Conservation (phyloP, 2,797 vertebrate species). For the Labroides dimidiatus region DNA sequence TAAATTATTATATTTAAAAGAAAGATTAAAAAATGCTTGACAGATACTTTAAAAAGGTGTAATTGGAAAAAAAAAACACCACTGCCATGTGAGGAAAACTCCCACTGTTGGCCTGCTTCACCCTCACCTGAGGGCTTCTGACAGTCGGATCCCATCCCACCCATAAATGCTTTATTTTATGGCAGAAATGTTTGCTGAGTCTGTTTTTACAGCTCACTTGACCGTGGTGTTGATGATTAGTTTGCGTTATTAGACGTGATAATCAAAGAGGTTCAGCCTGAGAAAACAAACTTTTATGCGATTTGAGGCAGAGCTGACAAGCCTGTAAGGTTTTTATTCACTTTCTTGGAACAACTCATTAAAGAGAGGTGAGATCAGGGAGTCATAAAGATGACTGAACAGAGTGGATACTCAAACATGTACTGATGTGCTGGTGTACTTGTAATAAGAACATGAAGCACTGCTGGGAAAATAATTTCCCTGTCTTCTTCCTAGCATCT, state of each 20-base stretch:
- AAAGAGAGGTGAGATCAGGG: slow-evolving; percentile 1
- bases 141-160: slow-evolving; percentile 24
- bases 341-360: slow-evolving; percentile 30
- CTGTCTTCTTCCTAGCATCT: no score
- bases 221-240: slow-evolving; percentile 15
- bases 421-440: neutral
- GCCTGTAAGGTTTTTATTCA: neutral
- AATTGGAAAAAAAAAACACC: no score
- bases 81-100: no score
- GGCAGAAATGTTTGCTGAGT: slow-evolving; percentile 61
- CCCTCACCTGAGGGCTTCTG: neutral
- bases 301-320: slow-evolving; percentile 4
- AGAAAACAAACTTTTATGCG: slow-evolving; percentile 40
- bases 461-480: no score
- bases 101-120: neutral
- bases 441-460: no score
- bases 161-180: slow-evolving; percentile 76
- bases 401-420: neutral
- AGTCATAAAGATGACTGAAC: neutral
- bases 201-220: slow-evolving; percentile 57
- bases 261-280: neutral
- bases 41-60: no score
- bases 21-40: no score
- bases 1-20: no score
- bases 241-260: slow-evolving; percentile 7